These are phyloP conservation scores for Nothoprocta perdicaria DNA, from an alignment of 2,113 vertebrate species.

Conservation along the genomic window DNA sequence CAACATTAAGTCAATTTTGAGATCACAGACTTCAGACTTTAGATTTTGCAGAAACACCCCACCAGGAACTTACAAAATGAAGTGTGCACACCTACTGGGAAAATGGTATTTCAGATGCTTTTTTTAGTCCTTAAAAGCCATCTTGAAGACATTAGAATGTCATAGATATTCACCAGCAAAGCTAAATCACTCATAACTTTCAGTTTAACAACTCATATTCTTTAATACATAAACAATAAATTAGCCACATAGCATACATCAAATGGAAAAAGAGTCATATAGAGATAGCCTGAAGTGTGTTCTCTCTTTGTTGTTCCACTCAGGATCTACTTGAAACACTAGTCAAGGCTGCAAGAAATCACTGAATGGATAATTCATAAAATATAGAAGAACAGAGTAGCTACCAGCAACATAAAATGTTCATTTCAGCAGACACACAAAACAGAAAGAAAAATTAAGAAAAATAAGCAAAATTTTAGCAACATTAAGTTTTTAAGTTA, in stretches of 20 bases:
- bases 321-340: not conserved
- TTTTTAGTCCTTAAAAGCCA: not conserved
- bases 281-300: not conserved
- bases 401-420: not conserved
- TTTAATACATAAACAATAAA: not conserved
- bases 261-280: not conserved
- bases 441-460: not conserved
- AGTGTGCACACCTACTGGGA: not conserved
- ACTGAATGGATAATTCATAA: not conserved
- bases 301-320: not conserved
- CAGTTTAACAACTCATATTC: not conserved
- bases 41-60: not conserved
- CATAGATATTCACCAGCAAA: not conserved
- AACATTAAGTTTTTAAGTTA: not conserved
- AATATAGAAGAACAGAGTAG: not conserved
- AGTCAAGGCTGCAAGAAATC: not conserved
- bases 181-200: not conserved
- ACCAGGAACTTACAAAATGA: not conserved
- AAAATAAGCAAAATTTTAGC: fast-evolving
- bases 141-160: not conserved
- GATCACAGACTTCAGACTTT: not conserved
- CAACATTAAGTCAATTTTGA: not conserved
- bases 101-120: not conserved
- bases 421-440: not conserved
- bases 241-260: not conserved